A percentile compares a stretch with the other conserved stretches of the same genome.
These are phyloP conservation scores for Parambassis ranga DNA, from an alignment of 2,797 vertebrate species.

Conservation along the genomic window DNA sequence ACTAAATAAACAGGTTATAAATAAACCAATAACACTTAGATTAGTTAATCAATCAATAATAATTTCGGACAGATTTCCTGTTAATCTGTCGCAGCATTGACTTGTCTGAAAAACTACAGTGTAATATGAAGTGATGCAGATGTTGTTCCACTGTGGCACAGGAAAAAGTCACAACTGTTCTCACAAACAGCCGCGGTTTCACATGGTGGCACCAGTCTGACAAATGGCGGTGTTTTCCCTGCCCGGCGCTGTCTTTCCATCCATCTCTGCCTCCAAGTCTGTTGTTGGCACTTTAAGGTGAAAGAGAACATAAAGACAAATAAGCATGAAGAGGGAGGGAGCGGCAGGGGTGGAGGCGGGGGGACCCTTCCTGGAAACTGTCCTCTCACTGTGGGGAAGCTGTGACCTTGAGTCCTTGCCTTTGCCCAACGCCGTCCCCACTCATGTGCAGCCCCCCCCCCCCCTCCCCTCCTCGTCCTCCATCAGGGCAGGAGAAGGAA, in stretches of 20 bases:
- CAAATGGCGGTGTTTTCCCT: constrained; percentile 20
- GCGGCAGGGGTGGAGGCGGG: background rate
- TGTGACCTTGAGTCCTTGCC: constrained; percentile 78
- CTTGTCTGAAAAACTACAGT: too few relatives aligned
- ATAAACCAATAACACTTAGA: too few relatives aligned
- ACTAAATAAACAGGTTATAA: too few relatives aligned
- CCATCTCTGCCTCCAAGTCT: constrained; percentile 47
- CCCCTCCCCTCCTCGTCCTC: constrained; percentile 23
- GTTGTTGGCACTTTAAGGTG: constrained; percentile 65
- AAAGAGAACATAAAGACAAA: constrained; percentile 73
- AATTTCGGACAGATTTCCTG: too few relatives aligned
- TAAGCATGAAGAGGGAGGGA: constrained; percentile 40
- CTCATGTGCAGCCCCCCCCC: constrained; percentile 20
- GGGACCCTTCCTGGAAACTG: constrained; percentile 69
- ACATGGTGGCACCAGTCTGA: constrained; percentile 42
- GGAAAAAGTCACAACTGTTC: too few relatives aligned
- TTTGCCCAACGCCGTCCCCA: constrained; percentile 24
- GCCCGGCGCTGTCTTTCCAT: constrained; percentile 27
- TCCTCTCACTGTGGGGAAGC: constrained; percentile 54
- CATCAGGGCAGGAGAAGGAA: constrained; percentile 26
- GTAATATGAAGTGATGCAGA: too few relatives aligned
- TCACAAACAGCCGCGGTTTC: constrained; percentile 42
- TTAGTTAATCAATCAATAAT: too few relatives aligned
- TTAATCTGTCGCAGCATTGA: too few relatives aligned
- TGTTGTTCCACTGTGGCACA: too few relatives aligned